Evolutionary conservation across 2,797 vertebrate species (phyloP).

Genomic region (Sparidentex hasta): DNA sequence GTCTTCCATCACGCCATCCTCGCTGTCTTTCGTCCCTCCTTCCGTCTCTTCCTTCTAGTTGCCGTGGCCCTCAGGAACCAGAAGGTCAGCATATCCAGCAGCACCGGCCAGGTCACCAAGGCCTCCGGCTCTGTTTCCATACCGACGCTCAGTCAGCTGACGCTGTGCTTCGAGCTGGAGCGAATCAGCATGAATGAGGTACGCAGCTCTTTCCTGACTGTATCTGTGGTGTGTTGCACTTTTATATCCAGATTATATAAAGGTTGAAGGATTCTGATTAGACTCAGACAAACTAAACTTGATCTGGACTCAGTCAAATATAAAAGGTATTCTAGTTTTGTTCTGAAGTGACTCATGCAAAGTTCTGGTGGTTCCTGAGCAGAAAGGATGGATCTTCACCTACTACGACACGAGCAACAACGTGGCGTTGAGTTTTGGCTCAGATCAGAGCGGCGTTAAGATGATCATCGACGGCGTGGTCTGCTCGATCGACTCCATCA

Average conservation of each 20-base stretch:
- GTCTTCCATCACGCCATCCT: background rate
- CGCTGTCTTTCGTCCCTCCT: background rate
- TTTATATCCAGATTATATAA: too few species aligned
- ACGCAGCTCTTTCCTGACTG: background rate
- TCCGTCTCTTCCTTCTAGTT: conserved; percentile 61
- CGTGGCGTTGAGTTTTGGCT: conserved; percentile 83
- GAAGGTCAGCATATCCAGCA: conserved; percentile 87
- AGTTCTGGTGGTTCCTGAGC: background rate
- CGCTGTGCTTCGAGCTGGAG: conserved; percentile 92
- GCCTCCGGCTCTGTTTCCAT: conserved; percentile 84
- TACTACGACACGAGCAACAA: conserved; percentile 71
- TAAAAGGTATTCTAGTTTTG: too few species aligned
- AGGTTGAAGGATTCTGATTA: too few species aligned
- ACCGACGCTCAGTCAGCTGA: conserved; percentile 89
- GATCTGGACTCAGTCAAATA: background rate
- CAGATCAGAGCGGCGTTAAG: conserved; percentile 71
- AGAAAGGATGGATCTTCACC: conserved; percentile 88
- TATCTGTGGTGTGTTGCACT: too few species aligned
- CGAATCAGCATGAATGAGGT: conserved; percentile 71
- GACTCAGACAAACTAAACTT: background rate
- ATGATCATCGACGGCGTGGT: conserved; percentile 77
- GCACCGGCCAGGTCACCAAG: conserved; percentile 72
- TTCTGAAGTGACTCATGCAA: background rate
- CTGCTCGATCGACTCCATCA: conserved; percentile 82
- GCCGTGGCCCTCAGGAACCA: conserved; percentile 95